A percentile compares a stretch with the other conserved stretches of the same genome.
Evolutionary conservation across 2,888 invertebrate species (phyloP).

Genomic region (Trichopria drosophilae): DNA sequence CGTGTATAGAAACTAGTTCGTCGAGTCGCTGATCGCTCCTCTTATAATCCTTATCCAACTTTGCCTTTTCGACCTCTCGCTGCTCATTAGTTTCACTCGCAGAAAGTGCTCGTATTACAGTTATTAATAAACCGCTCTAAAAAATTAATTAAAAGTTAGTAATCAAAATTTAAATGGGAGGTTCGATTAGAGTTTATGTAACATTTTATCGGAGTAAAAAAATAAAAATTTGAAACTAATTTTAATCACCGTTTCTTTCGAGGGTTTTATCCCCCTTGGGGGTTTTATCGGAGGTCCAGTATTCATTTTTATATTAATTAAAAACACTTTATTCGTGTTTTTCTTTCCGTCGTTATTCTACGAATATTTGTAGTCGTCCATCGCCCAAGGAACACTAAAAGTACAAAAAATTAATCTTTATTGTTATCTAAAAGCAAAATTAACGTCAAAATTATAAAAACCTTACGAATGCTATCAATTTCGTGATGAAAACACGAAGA

Average conservation of each 20-base stretch:
- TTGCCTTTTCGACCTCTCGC: slow-evolving; percentile 87
- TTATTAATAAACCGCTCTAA: slow-evolving; percentile 68
- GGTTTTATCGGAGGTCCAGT: slow-evolving; percentile 80
- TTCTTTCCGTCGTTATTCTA: too few species aligned
- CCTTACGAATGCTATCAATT: too few species aligned
- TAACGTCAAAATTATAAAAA: too few species aligned
- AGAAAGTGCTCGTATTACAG: slow-evolving; percentile 91
- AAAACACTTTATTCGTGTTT: too few species aligned
- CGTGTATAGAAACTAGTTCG: slow-evolving; percentile 84
- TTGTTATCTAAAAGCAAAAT: too few species aligned
- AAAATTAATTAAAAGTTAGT: slow-evolving; percentile 10
- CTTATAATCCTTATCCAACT: slow-evolving; percentile 91
- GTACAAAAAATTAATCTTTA: too few species aligned
- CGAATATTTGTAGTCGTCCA: too few species aligned
- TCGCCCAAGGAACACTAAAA: too few species aligned
- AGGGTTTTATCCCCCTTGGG: slow-evolving; percentile 82
- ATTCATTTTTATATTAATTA: slow-evolving; percentile 7
- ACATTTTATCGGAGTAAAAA: slow-evolving; percentile 10
- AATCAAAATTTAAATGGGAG: slow-evolving; percentile 17
- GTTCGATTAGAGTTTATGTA: too few species aligned
- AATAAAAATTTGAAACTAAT: slow-evolving; percentile 11
- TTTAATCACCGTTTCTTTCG: slow-evolving; percentile 77
- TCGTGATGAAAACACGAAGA: too few species aligned
- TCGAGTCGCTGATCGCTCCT: slow-evolving; percentile 87
- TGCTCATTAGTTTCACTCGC: slow-evolving; percentile 94